A percentile compares a stretch with the other conserved stretches of the same genome.
Conservation (phyloP, 2,888 invertebrate species). For the Sabatieria punctata region DNA sequence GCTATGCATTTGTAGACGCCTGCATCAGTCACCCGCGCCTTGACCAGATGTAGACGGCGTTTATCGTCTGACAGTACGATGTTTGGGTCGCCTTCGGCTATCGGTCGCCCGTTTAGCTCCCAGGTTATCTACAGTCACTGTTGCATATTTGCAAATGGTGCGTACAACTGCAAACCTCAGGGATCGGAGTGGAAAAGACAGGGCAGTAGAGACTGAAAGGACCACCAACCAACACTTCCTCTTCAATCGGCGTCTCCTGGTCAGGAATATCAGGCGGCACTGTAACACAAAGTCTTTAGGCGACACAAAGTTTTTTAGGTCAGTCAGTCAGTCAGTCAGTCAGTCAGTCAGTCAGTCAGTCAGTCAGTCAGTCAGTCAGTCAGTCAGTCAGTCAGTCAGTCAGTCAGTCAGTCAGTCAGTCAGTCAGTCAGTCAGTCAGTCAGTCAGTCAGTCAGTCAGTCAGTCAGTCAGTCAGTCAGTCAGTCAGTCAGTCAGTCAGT, state of each 20-base stretch:
- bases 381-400: too few relatives aligned
- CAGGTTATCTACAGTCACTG: constrained; percentile 20
- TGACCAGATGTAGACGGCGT: constrained; percentile 18
- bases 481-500: too few relatives aligned
- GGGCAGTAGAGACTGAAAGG: constrained; percentile 27
- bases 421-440: too few relatives aligned
- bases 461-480: too few relatives aligned
- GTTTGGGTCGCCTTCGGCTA: constrained; percentile 15
- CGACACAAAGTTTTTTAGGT: too few relatives aligned
- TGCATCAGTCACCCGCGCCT: constrained; percentile 19
- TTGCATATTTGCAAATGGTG: neutral
- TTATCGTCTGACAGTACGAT: constrained; percentile 23
- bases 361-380: too few relatives aligned
- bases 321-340: too few relatives aligned
- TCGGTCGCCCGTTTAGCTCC: constrained; percentile 20
- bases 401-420: too few relatives aligned
- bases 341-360: too few relatives aligned
- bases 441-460: too few relatives aligned
- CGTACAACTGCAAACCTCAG: constrained; percentile 13
- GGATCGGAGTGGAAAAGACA: constrained; percentile 24
- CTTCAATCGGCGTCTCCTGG: constrained; percentile 14
- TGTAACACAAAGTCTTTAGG: constrained; percentile 9
- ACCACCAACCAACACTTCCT: constrained; percentile 16
- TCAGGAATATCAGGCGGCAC: constrained; percentile 25
- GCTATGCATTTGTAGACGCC: constrained; percentile 29